Conservation (phyloP, 2,113 vertebrate species). For the Onychorhynchus coronatus region DNA sequence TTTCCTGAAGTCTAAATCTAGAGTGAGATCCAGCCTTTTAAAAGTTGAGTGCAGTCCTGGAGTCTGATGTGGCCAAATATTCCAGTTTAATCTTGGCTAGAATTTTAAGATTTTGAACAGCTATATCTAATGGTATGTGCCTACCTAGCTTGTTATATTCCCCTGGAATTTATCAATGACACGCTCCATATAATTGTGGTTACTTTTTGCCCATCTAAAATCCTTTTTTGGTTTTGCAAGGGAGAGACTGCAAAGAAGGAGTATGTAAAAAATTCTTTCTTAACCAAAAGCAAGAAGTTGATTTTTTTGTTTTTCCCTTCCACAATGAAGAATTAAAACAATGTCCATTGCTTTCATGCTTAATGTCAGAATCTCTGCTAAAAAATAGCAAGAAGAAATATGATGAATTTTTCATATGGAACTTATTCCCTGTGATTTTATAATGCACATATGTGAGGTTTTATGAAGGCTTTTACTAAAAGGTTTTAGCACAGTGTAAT, state of each 20-base stretch:
- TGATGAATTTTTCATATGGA: slow-evolving; percentile 25
- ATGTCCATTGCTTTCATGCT: not conserved
- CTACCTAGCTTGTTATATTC: slow-evolving; percentile 49
- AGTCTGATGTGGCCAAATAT: not conserved
- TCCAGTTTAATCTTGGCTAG: slow-evolving; percentile 14
- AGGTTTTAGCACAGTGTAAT: not conserved
- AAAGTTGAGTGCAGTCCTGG: slow-evolving; percentile 7
- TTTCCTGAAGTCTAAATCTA: slow-evolving; percentile 1
- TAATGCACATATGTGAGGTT: slow-evolving; percentile 26
- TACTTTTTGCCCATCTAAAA: slow-evolving; percentile 12
- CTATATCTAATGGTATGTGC: slow-evolving; percentile 44
- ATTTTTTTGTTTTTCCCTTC: not conserved
- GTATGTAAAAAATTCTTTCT: slow-evolving; percentile 42
- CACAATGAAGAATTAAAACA: slow-evolving; percentile 38
- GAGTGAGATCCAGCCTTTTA: not conserved
- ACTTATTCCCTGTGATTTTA: slow-evolving; percentile 34
- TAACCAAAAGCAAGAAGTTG: slow-evolving; percentile 9
- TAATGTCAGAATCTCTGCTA: not conserved
- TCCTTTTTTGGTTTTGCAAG: slow-evolving; percentile 50
- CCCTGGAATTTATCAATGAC: slow-evolving; percentile 60
- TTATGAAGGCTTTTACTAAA: slow-evolving; percentile 10
- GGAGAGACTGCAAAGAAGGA: not conserved
- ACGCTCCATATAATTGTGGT: slow-evolving; percentile 60
- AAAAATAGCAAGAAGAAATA: slow-evolving; percentile 4
- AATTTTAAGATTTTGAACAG: slow-evolving; percentile 1